Evolutionary conservation across 2,113 vertebrate species (phyloP), one percentile per base, ranked within the genome.

Genomic region (Paraplagusia blochii): DNA sequence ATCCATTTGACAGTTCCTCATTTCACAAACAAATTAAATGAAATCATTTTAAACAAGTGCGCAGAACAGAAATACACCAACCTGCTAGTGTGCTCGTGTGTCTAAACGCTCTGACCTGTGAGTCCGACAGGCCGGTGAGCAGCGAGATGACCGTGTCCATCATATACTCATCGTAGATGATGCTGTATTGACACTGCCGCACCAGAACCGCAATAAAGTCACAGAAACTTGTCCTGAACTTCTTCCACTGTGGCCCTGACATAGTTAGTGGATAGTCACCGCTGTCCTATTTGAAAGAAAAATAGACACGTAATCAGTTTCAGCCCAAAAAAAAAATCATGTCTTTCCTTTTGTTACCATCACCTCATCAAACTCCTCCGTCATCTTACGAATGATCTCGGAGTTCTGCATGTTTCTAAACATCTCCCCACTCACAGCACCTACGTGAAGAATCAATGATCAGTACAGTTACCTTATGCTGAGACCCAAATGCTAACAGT

Each of bases 121-220:
- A 98, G 87, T 98, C 96, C 12, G 95, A 97, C 53, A 98, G 89
- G 83, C 96, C 96, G 1, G 96, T 98, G 45, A 98, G 94, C 59
- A 98, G 93, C 4, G 96, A 98, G 85, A 98, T 98, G 66, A 98
- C 84, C 0, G 95, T 97, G 69, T 98, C 96, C 96, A 98, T 98
- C 95, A 98, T 98, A 50, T 97, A 98, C 46, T 98, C 96, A 54
- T 98, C 96, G 67, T 98, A 98, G 88, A 98, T 98, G 87, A 98
- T 98, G 87, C 96, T 98, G 79, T 98, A 98, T 44, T 98, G 96
- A 85, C 96, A 98, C 40, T 98, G 96, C 51, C 96, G 92, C 63
- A 98, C 95, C 57, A 98, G 91, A 6, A 98, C 94, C 0, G 90
- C 91, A 63, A 98, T 97, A 82, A 98, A 98, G 89, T 98, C 96